Percentiles rank a stretch among this genome's conserved stretches.
Conservation (phyloP, 2,888 invertebrate genomes). For the Melipona beecheii region DNA sequence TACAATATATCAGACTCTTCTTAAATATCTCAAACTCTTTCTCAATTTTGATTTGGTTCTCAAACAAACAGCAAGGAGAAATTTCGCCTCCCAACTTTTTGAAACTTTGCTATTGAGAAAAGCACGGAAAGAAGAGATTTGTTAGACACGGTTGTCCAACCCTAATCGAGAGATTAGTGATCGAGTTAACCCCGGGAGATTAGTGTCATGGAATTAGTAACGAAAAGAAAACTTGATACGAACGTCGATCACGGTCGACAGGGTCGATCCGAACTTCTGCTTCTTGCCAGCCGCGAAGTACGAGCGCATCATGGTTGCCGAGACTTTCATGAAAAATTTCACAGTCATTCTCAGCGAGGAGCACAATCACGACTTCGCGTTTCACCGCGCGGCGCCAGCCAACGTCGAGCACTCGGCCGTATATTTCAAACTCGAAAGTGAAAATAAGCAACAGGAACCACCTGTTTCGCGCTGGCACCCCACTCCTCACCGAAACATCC, state of each 20-base stretch:
- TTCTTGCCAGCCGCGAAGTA: conserved; percentile 76
- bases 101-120: background rate
- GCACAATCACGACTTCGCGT: conserved; percentile 12
- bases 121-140: background rate
- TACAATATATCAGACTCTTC: too few relatives aligned
- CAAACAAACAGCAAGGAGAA: too few relatives aligned
- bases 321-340: conserved; percentile 76
- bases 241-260: conserved; percentile 78
- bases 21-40: too few relatives aligned
- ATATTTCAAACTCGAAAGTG: conserved; percentile 51
- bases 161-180: too few relatives aligned
- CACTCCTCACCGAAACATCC: conserved; percentile 19
- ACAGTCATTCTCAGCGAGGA: conserved; percentile 73
- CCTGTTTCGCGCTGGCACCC: conserved; percentile 57
- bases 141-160: background rate
- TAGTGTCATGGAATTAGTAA: background rate
- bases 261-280: conserved; percentile 78
- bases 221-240: conserved; percentile 36
- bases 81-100: background rate
- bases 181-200: background rate
- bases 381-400: conserved; percentile 22
- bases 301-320: conserved; percentile 76
- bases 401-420: conserved; percentile 32
- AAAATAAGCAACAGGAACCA: conserved; percentile 63
- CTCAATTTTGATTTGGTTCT: too few relatives aligned